A percentile compares a stretch with the other conserved stretches of the same genome.
These are phyloP conservation scores for Salvelinus sp. DNA, from an alignment of 2,113 vertebrate genomes.

Conservation along the genomic window DNA sequence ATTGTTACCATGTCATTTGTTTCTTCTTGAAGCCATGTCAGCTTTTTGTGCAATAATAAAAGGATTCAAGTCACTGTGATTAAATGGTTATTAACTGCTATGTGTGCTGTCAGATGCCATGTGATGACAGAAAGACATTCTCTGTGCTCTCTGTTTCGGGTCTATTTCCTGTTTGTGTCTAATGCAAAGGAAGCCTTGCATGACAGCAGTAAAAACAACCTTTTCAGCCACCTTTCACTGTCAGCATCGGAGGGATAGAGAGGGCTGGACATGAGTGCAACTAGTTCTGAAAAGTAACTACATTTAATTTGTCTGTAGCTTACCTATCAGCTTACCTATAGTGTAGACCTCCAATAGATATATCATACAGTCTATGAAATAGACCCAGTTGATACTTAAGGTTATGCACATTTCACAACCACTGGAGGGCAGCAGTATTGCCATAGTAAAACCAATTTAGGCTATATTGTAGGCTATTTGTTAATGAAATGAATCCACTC, in stretches of 20 bases:
- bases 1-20: constrained; percentile 4
- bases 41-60: constrained; percentile 39
- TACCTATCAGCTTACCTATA: too few species aligned
- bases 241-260: too few species aligned
- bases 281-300: neutral
- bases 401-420: constrained; percentile 22
- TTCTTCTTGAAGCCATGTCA: neutral
- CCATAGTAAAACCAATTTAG: neutral
- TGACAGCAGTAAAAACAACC: constrained; percentile 45
- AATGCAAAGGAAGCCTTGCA: constrained; percentile 54
- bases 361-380: neutral
- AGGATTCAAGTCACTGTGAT: constrained; percentile 1
- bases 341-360: neutral
- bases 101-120: too few species aligned
- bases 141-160: constrained; percentile 50
- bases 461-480: neutral
- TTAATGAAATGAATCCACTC: neutral
- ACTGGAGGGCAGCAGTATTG: constrained; percentile 52
- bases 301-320: neutral
- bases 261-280: neutral
- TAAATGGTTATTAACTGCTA: neutral
- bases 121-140: constrained; percentile 17
- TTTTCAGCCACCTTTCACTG: too few species aligned
- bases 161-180: constrained; percentile 67
- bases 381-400: neutral